Evolutionary conservation across 2,888 invertebrate species (phyloP).

Genomic region (Nomada fucata): DNA sequence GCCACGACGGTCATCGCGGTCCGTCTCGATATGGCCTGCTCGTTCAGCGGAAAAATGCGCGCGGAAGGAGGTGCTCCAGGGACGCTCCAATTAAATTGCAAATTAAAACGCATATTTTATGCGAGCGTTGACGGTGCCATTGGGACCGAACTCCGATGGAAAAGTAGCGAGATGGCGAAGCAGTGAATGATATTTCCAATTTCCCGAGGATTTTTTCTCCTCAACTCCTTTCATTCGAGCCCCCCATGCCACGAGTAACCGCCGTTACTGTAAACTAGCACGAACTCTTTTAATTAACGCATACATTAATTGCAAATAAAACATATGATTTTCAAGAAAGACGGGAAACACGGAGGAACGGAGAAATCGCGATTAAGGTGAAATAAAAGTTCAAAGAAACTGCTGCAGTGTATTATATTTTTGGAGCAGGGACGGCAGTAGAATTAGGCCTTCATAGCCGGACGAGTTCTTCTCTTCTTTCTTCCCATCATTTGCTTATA

Average conservation of each 20-base stretch:
- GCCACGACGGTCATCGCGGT: conserved; percentile 31
- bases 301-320: too few species aligned
- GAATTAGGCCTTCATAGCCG: too few species aligned
- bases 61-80: conserved; percentile 17
- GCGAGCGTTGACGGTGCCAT: conserved; percentile 56
- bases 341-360: too few species aligned
- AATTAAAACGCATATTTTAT: conserved; percentile 78
- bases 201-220: conserved; percentile 34
- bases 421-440: too few species aligned
- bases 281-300: too few species aligned
- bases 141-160: conserved; percentile 41
- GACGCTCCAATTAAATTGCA: conserved; percentile 78
- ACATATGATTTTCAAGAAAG: too few species aligned
- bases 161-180: conserved; percentile 37
- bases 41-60: conserved; percentile 25
- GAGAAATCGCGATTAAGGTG: too few species aligned
- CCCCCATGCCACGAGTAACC: too few species aligned
- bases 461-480: not conserved
- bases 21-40: conserved; percentile 10
- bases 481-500: not conserved
- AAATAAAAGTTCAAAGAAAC: too few species aligned
- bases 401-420: too few species aligned
- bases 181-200: conserved; percentile 63
- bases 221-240: conserved; percentile 12
- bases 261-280: too few species aligned